A percentile compares a stretch with the other conserved stretches of the same genome.
Evolutionary conservation across 2,888 invertebrate species (phyloP).

Genomic region (Hartigia nigra): DNA sequence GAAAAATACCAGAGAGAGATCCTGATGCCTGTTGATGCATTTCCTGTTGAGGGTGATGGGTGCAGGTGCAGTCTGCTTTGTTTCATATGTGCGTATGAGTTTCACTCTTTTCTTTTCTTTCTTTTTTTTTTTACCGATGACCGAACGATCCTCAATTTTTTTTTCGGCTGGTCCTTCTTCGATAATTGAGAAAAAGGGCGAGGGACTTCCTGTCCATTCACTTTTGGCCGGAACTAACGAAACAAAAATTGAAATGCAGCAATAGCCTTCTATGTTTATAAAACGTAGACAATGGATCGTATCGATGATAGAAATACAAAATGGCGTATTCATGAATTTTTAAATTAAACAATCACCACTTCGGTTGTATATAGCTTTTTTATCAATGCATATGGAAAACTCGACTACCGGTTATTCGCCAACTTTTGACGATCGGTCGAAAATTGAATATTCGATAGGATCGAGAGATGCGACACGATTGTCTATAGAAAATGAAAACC

Average conservation of each 20-base stretch:
- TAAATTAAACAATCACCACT: neutral
- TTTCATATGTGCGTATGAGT: conserved; percentile 9
- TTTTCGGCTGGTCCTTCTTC: neutral
- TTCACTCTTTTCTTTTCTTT: neutral
- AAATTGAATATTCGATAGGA: neutral
- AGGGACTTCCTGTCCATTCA: neutral
- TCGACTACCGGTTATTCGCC: neutral
- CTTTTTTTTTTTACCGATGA: neutral
- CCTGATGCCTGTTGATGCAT: conserved; percentile 6
- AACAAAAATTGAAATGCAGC: neutral
- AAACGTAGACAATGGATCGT: neutral
- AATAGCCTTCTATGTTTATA: neutral
- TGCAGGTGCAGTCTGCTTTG: conserved; percentile 23
- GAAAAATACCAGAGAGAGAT: neutral
- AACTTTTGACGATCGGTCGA: neutral
- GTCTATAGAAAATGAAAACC: neutral
- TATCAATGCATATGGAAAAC: neutral
- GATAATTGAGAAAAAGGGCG: neutral
- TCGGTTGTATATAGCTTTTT: neutral
- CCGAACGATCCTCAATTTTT: neutral
- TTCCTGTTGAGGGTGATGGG: conserved; percentile 19
- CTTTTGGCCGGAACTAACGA: neutral
- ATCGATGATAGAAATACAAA: neutral
- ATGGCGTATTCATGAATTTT: neutral
- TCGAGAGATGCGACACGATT: neutral